Base-by-base conservation (phyloP, 2,113 vertebrate genomes). In the Hypomesus transpacificus region DNA sequence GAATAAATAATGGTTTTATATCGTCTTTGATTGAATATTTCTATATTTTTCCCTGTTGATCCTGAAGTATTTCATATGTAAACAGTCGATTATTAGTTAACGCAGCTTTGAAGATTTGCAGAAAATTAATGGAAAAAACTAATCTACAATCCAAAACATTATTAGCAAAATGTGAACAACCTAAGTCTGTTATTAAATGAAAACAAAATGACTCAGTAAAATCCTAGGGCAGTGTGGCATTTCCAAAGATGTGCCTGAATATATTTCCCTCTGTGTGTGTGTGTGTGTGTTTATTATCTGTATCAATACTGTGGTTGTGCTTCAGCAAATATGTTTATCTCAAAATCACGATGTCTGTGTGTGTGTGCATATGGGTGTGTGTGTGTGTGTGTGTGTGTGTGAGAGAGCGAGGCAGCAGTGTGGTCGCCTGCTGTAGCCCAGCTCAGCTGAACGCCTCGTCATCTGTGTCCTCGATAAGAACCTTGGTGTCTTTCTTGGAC, bases 401-500 rank as follows among this genome's bases (percentile, higher is more conserved):
- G 20, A 51, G 59, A 22, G n/a, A 31, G 26, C 70, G 79, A 81
- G 79, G 79, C 79, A 81, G 76, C 79, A 75, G 46, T 71, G 69
- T 81, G 71, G 71, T 58, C 54, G 53, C 61, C 69, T 63, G 72
- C 63, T 59, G 16, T 63, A 58, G 21, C 74, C 69, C 78, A 67
- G 83, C 90, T 98, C 95, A 98, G 93, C 95, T 96, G 93, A 95
- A 97, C 69, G 90, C 94, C 89, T 99, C 97, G 3, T 95, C 96
- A 1, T 97, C 96, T 83, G 95, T 98, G 91, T 98, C 96, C 84
- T 99, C 97, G 86, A 99, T 98, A 81, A 99, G 90, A 72, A 99
- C 94, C 92, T 98, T 98, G 39, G 96, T 96, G 90, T 99, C 97
- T 84, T 91, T 93, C 90, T 95, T 98, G 70, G 92, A 96, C 83